Percentiles rank a stretch among this genome's conserved stretches.
Conservation (phyloP, 2,888 invertebrate species). For the Bellardia pandia region DNA sequence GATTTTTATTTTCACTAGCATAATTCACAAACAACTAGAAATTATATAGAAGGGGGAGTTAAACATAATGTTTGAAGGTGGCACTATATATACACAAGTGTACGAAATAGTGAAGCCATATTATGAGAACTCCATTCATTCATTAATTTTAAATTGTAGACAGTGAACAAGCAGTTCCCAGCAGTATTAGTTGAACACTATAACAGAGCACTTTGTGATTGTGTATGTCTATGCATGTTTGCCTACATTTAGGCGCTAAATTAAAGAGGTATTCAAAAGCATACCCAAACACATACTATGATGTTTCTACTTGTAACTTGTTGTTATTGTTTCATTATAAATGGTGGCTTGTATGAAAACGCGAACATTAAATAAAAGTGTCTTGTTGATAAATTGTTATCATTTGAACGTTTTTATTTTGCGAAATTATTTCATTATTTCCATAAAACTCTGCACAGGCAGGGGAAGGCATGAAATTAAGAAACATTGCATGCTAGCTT, state of each 20-base stretch:
- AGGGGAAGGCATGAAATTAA: slow-evolving; percentile 5
- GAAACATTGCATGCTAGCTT: slow-evolving; percentile 54
- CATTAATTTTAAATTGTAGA: slow-evolving; percentile 58
- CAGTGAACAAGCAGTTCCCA: neutral
- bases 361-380: slow-evolving; percentile 76
- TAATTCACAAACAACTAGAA: slow-evolving; percentile 44
- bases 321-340: slow-evolving; percentile 52
- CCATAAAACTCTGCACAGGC: neutral
- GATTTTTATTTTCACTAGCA: slow-evolving; percentile 30
- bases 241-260: slow-evolving; percentile 70
- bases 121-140: slow-evolving; percentile 66
- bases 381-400: slow-evolving; percentile 83
- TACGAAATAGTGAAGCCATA: slow-evolving; percentile 30
- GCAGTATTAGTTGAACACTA: slow-evolving; percentile 11
- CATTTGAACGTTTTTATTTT: slow-evolving; percentile 78
- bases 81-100: neutral
- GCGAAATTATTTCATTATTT: slow-evolving; percentile 82
- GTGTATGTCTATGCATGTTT: slow-evolving; percentile 17
- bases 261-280: slow-evolving; percentile 66
- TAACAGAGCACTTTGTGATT: neutral
- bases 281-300: slow-evolving; percentile 58
- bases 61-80: neutral
- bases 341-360: slow-evolving; percentile 59
- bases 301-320: slow-evolving; percentile 34
- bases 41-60: neutral